A percentile compares a stretch with the other conserved stretches of the same genome.
These are phyloP conservation scores for Genyomyrus donnyi DNA, from an alignment of 2,113 vertebrate species.

Conservation along the genomic window DNA sequence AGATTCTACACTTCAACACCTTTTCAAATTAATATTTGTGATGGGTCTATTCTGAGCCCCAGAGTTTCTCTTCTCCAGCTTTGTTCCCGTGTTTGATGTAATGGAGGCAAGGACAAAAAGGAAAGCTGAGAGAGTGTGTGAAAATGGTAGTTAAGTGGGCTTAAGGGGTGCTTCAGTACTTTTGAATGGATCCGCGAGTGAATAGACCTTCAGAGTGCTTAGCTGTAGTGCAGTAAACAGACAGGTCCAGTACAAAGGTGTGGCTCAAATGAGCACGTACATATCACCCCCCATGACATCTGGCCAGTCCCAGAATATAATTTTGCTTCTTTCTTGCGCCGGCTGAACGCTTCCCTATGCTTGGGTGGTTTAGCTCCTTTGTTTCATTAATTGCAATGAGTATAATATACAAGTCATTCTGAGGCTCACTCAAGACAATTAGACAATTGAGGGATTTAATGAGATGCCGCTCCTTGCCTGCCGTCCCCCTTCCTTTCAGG, in stretches of 20 bases:
- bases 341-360: slow-evolving; percentile 64
- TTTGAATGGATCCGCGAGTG: slow-evolving; percentile 98
- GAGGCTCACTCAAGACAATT: slow-evolving; percentile 97
- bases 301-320: slow-evolving; percentile 95
- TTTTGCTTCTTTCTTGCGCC: slow-evolving; percentile 72
- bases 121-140: slow-evolving; percentile 99
- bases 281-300: slow-evolving; percentile 91
- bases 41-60: slow-evolving; percentile 98
- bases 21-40: slow-evolving; percentile 99
- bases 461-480: slow-evolving; percentile 92
- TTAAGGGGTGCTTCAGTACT: slow-evolving; percentile 99
- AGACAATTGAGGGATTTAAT: slow-evolving; percentile 99
- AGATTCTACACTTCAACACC: slow-evolving; percentile 99
- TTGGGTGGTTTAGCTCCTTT: slow-evolving; percentile 94
- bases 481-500: slow-evolving; percentile 55
- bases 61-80: slow-evolving; percentile 98
- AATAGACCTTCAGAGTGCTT: slow-evolving; percentile 93
- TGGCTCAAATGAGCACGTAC: slow-evolving; percentile 98
- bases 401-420: slow-evolving; percentile 99
- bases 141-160: slow-evolving; percentile 99
- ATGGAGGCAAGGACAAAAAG: slow-evolving; percentile 99
- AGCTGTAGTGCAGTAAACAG: slow-evolving; percentile 99
- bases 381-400: slow-evolving; percentile 99
- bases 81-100: slow-evolving; percentile 99
- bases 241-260: slow-evolving; percentile 99